phyloP scores from a whole-genome alignment of 1,140 invertebrate species.

The Caenorhabditis briggsae region DNA sequence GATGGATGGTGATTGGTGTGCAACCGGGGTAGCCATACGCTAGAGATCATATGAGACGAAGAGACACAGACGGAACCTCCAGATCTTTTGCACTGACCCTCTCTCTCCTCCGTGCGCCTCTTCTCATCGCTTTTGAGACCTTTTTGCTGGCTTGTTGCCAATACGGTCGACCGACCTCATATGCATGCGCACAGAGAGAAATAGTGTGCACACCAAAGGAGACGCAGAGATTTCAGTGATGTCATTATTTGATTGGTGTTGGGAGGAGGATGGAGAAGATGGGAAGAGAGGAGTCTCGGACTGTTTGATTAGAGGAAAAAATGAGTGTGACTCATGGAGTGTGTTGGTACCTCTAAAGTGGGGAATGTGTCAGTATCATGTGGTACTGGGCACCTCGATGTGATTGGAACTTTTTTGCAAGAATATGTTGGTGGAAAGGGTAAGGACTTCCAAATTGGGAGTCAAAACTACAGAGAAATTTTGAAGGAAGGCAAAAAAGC shows the following conservation, averaged over 20 bases:
- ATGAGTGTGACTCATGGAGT: background rate
- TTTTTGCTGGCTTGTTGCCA: slow-evolving; percentile 39
- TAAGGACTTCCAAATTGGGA: too few relatives aligned
- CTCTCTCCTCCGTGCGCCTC: background rate
- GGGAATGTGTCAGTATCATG: background rate
- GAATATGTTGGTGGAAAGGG: too few relatives aligned
- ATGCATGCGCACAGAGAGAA: background rate
- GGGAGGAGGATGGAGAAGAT: background rate
- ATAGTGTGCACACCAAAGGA: slow-evolving; percentile 21
- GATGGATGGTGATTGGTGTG: slow-evolving; percentile 46
- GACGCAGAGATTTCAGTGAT: slow-evolving; percentile 11
- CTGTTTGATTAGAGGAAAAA: background rate
- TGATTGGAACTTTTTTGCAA: background rate
- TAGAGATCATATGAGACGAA: background rate
- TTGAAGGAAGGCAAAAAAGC: too few relatives aligned
- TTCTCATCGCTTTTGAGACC: background rate
- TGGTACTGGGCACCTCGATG: background rate
- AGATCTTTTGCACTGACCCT: slow-evolving; percentile 37
- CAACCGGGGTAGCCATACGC: background rate
- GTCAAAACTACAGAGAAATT: too few relatives aligned
- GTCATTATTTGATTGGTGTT: slow-evolving; percentile 7
- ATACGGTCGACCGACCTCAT: slow-evolving; percentile 6
- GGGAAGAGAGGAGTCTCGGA: background rate
- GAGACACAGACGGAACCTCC: background rate
- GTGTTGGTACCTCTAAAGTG: background rate